Evolutionary conservation across 2,797 vertebrate genomes (phyloP).

Genomic region (Peromyscus eremicus): DNA sequence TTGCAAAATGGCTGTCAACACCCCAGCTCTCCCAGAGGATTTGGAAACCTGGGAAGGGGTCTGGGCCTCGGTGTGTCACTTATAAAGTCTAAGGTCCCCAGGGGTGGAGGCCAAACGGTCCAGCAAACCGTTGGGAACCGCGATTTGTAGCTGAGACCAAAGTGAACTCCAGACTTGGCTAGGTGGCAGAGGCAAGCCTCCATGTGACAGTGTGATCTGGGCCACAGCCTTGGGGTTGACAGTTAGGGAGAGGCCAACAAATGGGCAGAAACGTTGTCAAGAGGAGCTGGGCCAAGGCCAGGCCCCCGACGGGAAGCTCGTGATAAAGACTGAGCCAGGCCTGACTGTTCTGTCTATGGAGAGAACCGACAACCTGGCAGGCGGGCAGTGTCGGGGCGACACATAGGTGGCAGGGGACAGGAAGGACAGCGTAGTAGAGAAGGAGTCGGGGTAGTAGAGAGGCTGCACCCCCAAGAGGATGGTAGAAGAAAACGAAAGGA

Average conservation of each 20-base stretch:
- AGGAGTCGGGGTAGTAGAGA: not conserved
- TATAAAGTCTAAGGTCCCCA: not conserved
- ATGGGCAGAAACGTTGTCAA: not conserved
- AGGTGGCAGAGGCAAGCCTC: not conserved
- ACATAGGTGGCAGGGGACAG: not conserved
- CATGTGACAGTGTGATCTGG: not conserved
- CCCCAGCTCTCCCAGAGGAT: not conserved
- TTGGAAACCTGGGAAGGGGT: not conserved
- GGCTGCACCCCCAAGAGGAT: not conserved
- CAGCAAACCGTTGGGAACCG: not conserved
- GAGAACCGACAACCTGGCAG: too few relatives aligned
- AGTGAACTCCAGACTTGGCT: not conserved
- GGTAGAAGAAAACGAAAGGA: not conserved
- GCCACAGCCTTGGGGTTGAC: not conserved
- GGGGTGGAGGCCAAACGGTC: not conserved
- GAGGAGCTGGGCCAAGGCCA: not conserved
- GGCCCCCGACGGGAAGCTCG: not conserved
- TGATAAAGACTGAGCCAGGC: not conserved
- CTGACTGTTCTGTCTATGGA: rapidly evolving
- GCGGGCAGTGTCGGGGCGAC: not conserved
- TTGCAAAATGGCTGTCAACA: not conserved
- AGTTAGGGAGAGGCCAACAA: not conserved
- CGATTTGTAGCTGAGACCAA: not conserved
- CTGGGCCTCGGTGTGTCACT: not conserved
- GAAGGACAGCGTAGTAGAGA: not conserved